Conservation (phyloP, 92 coral and sea anemone species). For the Muricea muricata region DNA sequence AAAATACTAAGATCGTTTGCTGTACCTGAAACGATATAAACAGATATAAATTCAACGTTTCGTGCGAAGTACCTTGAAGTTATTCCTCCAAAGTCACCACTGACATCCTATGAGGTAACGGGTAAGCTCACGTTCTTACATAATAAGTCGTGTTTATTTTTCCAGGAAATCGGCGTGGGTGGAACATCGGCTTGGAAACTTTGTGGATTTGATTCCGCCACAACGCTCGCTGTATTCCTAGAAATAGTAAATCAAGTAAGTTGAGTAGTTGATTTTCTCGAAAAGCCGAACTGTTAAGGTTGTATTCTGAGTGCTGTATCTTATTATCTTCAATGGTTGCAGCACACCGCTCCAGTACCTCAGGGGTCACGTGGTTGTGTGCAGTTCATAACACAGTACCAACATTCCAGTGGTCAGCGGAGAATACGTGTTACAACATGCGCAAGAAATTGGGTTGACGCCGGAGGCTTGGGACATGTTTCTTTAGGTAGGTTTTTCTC, state of each 20-base stretch:
- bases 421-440: conserved; percentile 98
- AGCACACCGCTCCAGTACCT: conserved; percentile 99
- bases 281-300: too few relatives aligned
- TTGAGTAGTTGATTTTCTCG: too few relatives aligned
- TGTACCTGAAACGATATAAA: too few relatives aligned
- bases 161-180: conserved; percentile 95
- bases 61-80: too few relatives aligned
- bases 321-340: background rate
- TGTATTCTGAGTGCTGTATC: too few relatives aligned
- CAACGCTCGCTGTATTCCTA: conserved; percentile 84
- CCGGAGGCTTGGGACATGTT: conserved; percentile 81
- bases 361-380: conserved; percentile 96
- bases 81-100: too few relatives aligned
- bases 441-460: conserved; percentile 97
- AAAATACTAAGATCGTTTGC: too few relatives aligned
- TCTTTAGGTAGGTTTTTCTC: conserved; percentile 61
- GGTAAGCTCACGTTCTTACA: too few relatives aligned
- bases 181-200: conserved; percentile 97
- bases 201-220: conserved; percentile 88
- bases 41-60: too few relatives aligned
- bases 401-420: conserved; percentile 99
- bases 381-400: conserved; percentile 97
- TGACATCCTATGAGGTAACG: too few relatives aligned
- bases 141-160: conserved; percentile 10
- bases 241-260: conserved; percentile 94